phyloP scores from a whole-genome alignment of 1,140 invertebrate genomes.

The Cydia pomonella region DNA sequence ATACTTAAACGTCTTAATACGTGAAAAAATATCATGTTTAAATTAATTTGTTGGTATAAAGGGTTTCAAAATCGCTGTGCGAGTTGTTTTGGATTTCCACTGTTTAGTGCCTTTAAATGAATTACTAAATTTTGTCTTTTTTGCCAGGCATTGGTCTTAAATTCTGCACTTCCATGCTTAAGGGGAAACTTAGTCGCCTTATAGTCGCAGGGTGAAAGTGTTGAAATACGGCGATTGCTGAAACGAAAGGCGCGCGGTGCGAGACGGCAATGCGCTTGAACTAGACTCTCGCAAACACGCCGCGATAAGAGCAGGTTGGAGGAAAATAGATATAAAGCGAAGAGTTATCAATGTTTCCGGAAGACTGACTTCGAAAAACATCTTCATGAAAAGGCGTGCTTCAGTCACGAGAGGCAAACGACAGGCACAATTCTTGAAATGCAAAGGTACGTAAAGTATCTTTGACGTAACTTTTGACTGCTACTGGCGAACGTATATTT shows the following conservation, averaged over 20 bases:
- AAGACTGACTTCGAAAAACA: constrained; percentile 2
- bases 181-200: constrained; percentile 17
- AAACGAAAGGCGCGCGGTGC: constrained; percentile 13
- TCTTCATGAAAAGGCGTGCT: constrained; percentile 7
- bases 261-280: background rate
- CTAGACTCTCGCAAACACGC: background rate
- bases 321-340: constrained; percentile 2
- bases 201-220: constrained; percentile 23
- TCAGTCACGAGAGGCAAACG: constrained; percentile 9
- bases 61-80: constrained; percentile 8
- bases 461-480: constrained; percentile 28
- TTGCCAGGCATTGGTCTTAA: constrained; percentile 29
- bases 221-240: background rate
- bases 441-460: constrained; percentile 31
- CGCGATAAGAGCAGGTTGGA: background rate
- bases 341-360: constrained; percentile 3
- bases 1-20: background rate
- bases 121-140: constrained; percentile 31
- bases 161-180: constrained; percentile 30
- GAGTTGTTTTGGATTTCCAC: background rate
- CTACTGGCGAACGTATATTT: constrained; percentile 20
- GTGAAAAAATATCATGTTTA: background rate
- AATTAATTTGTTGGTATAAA: background rate
- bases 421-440: constrained; percentile 8
- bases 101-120: background rate